Evolutionary conservation across 2,113 vertebrate species (phyloP).

Genomic region (Hemiscyllium ocellatum): DNA sequence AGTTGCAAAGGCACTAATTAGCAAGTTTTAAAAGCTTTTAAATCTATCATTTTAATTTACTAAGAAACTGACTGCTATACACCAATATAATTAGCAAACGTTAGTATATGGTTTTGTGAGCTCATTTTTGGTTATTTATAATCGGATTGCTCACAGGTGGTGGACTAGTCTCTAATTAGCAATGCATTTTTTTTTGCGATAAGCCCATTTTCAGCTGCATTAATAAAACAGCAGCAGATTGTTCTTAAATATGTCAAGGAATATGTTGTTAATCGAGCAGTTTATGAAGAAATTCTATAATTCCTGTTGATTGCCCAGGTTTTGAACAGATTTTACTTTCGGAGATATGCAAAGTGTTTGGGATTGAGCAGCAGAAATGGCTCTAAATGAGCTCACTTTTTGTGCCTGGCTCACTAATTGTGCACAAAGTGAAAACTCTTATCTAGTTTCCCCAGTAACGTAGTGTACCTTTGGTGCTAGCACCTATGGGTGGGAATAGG

Average conservation of each 20-base stretch:
- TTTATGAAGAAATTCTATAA: not conserved
- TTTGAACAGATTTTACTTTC: not conserved
- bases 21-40: not conserved
- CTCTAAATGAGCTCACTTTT: not conserved
- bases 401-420: not conserved
- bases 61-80: not conserved
- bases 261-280: not conserved
- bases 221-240: not conserved
- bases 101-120: not conserved
- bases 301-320: not conserved
- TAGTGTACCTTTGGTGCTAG: not conserved
- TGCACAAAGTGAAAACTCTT: too few species aligned
- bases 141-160: not conserved
- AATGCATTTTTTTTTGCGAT: not conserved
- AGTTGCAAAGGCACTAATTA: not conserved
- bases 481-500: too few species aligned
- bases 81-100: not conserved
- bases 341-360: not conserved
- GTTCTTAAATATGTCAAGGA: not conserved
- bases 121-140: not conserved
- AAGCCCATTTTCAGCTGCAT: not conserved
- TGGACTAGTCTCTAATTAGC: not conserved
- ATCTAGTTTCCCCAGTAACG: not conserved
- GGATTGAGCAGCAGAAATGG: not conserved
- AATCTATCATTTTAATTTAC: not conserved